Percentiles rank a stretch among this genome's conserved stretches.
phyloP scores from a whole-genome alignment of 2,797 vertebrate species.

The Enteromius unitaeniatus region DNA sequence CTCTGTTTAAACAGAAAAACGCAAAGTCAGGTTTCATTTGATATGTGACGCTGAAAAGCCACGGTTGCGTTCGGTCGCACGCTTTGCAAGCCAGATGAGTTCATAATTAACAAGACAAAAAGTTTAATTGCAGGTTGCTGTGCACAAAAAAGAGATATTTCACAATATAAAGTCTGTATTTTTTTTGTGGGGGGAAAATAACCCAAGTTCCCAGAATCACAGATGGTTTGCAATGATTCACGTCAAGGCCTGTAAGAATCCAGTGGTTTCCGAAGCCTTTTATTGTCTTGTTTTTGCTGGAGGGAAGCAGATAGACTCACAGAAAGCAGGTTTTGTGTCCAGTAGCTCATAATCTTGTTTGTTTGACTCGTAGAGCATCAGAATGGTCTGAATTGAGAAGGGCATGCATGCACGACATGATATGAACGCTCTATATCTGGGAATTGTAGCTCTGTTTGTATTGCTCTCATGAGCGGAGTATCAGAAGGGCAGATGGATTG shows the following conservation, averaged over 20 bases:
- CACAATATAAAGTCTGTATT: conserved; percentile 8
- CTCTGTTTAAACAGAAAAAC: conserved; percentile 71
- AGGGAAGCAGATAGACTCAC: conserved; percentile 71
- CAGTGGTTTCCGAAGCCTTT: conserved; percentile 67
- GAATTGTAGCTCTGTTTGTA: neutral
- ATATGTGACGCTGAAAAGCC: conserved; percentile 73
- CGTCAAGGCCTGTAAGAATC: conserved; percentile 62
- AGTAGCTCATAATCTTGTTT: neutral
- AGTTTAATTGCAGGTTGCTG: conserved; percentile 77
- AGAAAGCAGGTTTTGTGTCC: conserved; percentile 49
- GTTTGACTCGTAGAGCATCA: neutral
- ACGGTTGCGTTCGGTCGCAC: conserved; percentile 67
- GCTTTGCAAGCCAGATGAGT: conserved; percentile 54
- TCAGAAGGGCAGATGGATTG: neutral
- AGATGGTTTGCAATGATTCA: conserved; percentile 22
- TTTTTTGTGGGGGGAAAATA: neutral
- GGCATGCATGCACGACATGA: neutral
- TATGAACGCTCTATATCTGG: neutral
- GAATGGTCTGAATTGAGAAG: neutral
- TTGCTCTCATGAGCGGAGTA: neutral
- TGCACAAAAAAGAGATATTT: conserved; percentile 60
- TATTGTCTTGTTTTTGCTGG: conserved; percentile 62
- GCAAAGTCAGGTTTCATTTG: conserved; percentile 69
- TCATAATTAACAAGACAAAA: conserved; percentile 43
- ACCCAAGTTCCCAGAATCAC: neutral